These are phyloP conservation scores for Trilocha varians DNA, from an alignment of 2,888 invertebrate species.

Conservation along the genomic window DNA sequence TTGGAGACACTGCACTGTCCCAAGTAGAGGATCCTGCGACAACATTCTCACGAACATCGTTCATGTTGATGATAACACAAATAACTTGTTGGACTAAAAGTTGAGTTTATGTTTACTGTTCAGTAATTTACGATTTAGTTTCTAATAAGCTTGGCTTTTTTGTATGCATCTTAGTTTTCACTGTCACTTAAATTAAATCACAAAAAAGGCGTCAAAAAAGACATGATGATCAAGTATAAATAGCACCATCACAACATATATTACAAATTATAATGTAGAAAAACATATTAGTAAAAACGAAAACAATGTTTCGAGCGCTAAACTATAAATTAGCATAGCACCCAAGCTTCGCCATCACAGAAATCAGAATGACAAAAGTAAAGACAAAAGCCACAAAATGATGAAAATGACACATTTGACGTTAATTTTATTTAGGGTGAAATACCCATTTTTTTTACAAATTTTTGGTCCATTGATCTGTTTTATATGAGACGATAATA, in stretches of 20 bases:
- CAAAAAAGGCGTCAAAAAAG: conserved; percentile 25
- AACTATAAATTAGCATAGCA: conserved; percentile 50
- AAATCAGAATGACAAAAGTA: conserved; percentile 37
- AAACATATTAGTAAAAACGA: conserved; percentile 30
- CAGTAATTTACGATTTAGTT: conserved; percentile 25
- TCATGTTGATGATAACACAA: conserved; percentile 41
- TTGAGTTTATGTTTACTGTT: background rate
- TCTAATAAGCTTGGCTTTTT: conserved; percentile 44
- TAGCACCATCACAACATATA: conserved; percentile 15
- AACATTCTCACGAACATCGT: conserved; percentile 70
- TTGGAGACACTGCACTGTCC: conserved; percentile 51
- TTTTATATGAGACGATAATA: too few species aligned
- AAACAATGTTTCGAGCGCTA: conserved; percentile 40
- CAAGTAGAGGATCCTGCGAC: conserved; percentile 62
- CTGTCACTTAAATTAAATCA: conserved; percentile 34
- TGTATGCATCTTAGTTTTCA: conserved; percentile 44
- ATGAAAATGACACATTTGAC: too few species aligned
- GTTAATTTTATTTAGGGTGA: too few species aligned
- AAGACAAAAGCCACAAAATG: too few species aligned
- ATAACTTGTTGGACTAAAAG: background rate
- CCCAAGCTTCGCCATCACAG: conserved; percentile 66
- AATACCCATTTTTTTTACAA: too few species aligned
- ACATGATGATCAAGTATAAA: conserved; percentile 23
- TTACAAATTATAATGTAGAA: conserved; percentile 15
- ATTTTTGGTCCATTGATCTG: too few species aligned